These are phyloP conservation scores for Spilogale gracilis DNA, from an alignment of 2,113 vertebrate genomes.

Conservation along the genomic window DNA sequence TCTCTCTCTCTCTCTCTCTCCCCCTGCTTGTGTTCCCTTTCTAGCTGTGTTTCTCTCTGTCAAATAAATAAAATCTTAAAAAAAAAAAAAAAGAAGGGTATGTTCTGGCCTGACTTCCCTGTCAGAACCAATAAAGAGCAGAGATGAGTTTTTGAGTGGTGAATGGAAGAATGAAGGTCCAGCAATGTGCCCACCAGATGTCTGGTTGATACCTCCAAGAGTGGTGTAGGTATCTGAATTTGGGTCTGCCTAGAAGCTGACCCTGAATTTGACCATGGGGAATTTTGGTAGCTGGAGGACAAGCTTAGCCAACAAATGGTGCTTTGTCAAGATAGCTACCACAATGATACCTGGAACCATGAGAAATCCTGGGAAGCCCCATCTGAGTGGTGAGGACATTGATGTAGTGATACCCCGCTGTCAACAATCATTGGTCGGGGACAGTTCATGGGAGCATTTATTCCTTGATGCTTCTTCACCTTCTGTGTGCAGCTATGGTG, in stretches of 20 bases:
- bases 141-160: background rate
- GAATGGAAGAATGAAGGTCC: background rate
- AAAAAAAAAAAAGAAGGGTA: background rate
- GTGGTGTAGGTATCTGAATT: background rate
- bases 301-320: background rate
- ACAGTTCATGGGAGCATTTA: too few relatives aligned
- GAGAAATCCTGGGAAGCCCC: background rate
- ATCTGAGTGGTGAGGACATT: background rate
- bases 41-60: too few relatives aligned
- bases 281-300: too few relatives aligned
- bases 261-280: background rate
- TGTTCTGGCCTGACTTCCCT: background rate
- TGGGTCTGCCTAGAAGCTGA: background rate
- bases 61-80: too few relatives aligned
- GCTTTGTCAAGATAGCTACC: background rate
- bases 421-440: background rate
- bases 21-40: too few relatives aligned
- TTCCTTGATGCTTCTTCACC: background rate
- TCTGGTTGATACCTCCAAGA: background rate
- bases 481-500: background rate
- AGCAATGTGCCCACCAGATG: background rate
- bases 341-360: background rate
- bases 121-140: background rate
- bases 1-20: too few relatives aligned
- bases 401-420: fast-evolving